Conservation (phyloP, 2,113 vertebrate genomes). For the Turdus rufiventris region DNA sequence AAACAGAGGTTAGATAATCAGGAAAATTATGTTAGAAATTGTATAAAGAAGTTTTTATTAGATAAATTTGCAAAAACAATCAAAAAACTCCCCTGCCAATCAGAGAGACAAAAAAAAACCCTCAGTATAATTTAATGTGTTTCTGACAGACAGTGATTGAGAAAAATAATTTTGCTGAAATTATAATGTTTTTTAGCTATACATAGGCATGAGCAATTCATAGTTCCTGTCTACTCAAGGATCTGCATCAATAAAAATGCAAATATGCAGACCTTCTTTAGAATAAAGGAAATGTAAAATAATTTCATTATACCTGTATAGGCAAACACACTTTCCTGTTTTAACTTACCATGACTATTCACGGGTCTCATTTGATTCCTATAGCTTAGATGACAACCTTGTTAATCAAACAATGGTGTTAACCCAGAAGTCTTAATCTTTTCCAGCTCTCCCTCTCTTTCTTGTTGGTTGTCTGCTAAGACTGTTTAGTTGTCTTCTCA, state of each 20-base stretch:
- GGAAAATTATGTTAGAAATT: neutral
- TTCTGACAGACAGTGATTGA: neutral
- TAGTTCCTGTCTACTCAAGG: neutral
- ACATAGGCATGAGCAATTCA: neutral
- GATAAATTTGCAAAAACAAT: neutral
- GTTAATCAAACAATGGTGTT: neutral
- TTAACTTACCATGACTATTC: neutral
- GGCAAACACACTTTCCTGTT: neutral
- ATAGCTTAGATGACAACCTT: neutral
- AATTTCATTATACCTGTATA: neutral
- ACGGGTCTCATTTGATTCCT: neutral
- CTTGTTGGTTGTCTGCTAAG: neutral
- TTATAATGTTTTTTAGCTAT: neutral
- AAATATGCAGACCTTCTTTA: neutral
- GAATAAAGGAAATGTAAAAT: neutral
- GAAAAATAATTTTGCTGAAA: neutral
- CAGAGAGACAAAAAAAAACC: neutral
- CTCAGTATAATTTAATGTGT: neutral
- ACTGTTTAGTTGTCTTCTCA: neutral
- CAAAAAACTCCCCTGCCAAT: neutral
- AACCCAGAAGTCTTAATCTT: neutral
- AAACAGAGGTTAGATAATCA: neutral
- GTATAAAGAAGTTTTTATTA: neutral
- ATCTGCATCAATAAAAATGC: neutral
- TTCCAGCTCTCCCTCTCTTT: neutral